Percentiles rank a stretch among this genome's conserved stretches.
Conservation (phyloP, 2,888 invertebrate genomes). For the Eueremaeus valkanovi region DNA sequence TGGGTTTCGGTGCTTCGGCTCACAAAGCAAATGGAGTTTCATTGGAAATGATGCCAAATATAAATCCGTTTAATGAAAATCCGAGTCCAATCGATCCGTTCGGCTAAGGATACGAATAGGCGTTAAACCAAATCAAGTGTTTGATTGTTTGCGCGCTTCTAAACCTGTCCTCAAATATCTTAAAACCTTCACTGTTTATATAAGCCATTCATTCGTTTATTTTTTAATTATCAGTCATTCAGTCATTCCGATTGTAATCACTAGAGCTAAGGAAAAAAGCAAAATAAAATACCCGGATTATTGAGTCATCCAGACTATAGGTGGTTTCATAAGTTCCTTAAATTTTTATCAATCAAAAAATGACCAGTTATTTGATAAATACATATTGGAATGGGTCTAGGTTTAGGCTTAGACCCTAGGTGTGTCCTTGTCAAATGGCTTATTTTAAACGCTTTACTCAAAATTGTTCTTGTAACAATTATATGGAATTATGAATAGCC, state of each 20-base stretch:
- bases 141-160: conserved; percentile 20
- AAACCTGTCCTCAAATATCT: background rate
- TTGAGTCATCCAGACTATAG: too few relatives aligned
- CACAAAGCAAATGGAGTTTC: background rate
- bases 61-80: background rate
- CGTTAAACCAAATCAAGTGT: conserved; percentile 18
- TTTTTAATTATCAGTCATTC: background rate
- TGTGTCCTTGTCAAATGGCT: too few relatives aligned
- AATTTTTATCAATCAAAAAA: too few relatives aligned
- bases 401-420: too few relatives aligned
- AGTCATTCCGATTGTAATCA: conserved; percentile 27
- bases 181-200: conserved; percentile 7
- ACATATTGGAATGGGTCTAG: too few relatives aligned
- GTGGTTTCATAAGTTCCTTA: too few relatives aligned
- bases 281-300: too few relatives aligned
- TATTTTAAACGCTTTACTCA: too few relatives aligned
- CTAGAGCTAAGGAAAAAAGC: too few relatives aligned
- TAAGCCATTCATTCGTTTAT: conserved; percentile 19
- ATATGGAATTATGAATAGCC: too few relatives aligned
- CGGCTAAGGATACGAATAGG: background rate
- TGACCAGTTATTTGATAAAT: too few relatives aligned
- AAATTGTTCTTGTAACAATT: too few relatives aligned
- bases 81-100: background rate
- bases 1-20: conserved; percentile 6
- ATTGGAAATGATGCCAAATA: conserved; percentile 17